These are phyloP conservation scores for Brachionus sp. DNA, from an alignment of 1,140 invertebrate species.

Conservation along the genomic window DNA sequence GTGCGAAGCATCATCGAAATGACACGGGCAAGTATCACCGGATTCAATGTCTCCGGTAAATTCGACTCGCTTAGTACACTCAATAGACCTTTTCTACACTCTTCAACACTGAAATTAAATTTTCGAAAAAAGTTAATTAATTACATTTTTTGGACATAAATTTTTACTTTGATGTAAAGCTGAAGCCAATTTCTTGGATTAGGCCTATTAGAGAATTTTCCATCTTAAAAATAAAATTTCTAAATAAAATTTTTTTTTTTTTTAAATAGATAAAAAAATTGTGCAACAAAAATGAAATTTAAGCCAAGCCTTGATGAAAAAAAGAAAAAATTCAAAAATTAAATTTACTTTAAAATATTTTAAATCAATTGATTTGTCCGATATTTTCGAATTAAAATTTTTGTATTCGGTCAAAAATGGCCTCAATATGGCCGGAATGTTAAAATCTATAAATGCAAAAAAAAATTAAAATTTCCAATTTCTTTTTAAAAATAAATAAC, in stretches of 20 bases:
- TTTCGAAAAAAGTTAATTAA: slow-evolving; percentile 15
- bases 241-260: not conserved
- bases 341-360: slow-evolving; percentile 2
- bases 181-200: slow-evolving; percentile 81
- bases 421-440: not conserved
- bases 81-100: slow-evolving; percentile 76
- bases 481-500: not conserved
- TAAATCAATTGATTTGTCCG: not conserved
- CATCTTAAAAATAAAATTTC: slow-evolving; percentile 50
- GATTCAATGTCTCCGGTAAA: slow-evolving; percentile 67
- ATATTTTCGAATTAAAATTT: not conserved
- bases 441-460: not conserved
- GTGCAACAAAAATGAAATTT: not conserved
- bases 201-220: slow-evolving; percentile 66
- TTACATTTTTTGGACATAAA: slow-evolving; percentile 69
- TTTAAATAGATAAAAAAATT: not conserved
- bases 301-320: not conserved
- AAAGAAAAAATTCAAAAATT: not conserved
- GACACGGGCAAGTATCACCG: slow-evolving; percentile 76
- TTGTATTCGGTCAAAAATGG: slow-evolving; percentile 10
- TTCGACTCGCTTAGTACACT: slow-evolving; percentile 63
- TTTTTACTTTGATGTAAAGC: slow-evolving; percentile 70
- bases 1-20: slow-evolving; percentile 80
- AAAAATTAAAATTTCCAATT: not conserved
- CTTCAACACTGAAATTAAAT: slow-evolving; percentile 66